A percentile compares a stretch with the other conserved stretches of the same genome.
phyloP scores from a whole-genome alignment of 2,888 invertebrate species.

The Steromphala cineraria region DNA sequence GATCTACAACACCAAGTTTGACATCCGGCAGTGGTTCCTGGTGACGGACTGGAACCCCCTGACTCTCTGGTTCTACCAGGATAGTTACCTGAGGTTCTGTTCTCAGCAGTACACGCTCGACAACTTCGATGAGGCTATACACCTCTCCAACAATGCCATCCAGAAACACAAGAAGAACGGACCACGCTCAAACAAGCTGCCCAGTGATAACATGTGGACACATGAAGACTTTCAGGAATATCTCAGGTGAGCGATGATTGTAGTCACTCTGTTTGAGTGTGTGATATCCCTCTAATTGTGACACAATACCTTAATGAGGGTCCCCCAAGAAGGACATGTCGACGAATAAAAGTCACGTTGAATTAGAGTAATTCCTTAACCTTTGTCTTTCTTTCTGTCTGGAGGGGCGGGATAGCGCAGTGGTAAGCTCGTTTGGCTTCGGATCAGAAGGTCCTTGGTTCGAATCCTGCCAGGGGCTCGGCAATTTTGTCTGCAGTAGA shows the following conservation, averaged over 20 bases:
- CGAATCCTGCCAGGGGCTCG: no score
- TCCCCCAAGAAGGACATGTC: no score
- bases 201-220: constrained; percentile 90
- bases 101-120: constrained; percentile 84
- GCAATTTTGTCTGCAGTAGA: no score
- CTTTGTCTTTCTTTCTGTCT: background rate
- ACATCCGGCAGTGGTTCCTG: constrained; percentile 96
- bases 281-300: background rate
- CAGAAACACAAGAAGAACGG: constrained; percentile 87
- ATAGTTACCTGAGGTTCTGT: constrained; percentile 94
- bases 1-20: constrained; percentile 93
- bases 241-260: constrained; percentile 78
- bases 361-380: background rate
- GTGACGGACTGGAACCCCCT: constrained; percentile 93
- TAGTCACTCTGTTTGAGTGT: background rate
- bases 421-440: no score
- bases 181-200: constrained; percentile 78
- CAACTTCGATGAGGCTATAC: constrained; percentile 90
- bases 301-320: background rate
- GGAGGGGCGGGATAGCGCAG: background rate
- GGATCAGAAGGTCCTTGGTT: no score
- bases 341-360: no score
- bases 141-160: constrained; percentile 94
- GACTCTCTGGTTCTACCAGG: constrained; percentile 94
- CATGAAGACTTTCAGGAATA: constrained; percentile 83